phyloP scores from a whole-genome alignment of 2,113 vertebrate species.

The human region GRCh38 chr13:65500501-65501000 shows the following conservation, averaged over 20 bases:
- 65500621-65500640: not conserved
- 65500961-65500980: not conserved
- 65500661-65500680: not conserved
- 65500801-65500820: not conserved
- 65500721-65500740: not conserved
- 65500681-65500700: not conserved
- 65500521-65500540: not conserved
- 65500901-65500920: not conserved
- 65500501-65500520: not conserved
- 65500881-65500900: not conserved
- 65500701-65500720: not conserved
- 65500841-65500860: not conserved
- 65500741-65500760: not conserved
- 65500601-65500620: not conserved
- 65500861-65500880: not conserved
- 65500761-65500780: not conserved
- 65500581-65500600: not conserved
- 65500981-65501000: not conserved
- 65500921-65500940: not conserved
- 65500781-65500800: not conserved
- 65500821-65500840: not conserved
- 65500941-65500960: not conserved
- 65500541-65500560: not conserved
- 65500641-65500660: not conserved
- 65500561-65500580: not conserved